Evolutionary conservation across 1,140 invertebrate genomes (phyloP).

Genomic region (Drosophila melanica): DNA sequence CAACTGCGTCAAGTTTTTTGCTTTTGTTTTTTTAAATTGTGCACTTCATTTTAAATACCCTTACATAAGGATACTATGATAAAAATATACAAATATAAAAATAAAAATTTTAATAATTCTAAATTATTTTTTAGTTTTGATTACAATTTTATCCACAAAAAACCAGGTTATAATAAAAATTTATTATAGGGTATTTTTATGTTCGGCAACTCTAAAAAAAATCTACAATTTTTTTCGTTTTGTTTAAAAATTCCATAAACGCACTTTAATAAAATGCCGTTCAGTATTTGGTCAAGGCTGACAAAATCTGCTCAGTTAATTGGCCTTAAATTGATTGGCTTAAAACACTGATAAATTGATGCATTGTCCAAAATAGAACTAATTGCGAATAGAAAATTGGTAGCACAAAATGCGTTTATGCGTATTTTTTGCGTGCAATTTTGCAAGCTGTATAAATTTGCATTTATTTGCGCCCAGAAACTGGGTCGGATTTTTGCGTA

Average conservation of each 20-base stretch:
- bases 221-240: conserved; percentile 19
- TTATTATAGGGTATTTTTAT: not conserved
- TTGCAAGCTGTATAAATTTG: conserved; percentile 27
- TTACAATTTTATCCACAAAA: too few relatives aligned
- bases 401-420: not conserved
- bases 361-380: conserved; percentile 32
- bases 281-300: conserved; percentile 61
- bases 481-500: conserved; percentile 3
- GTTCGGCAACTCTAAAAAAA: not conserved
- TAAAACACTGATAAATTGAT: conserved; percentile 25
- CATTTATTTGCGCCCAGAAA: conserved; percentile 23
- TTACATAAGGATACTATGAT: not conserved
- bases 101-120: too few relatives aligned
- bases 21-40: not conserved
- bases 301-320: conserved; percentile 48
- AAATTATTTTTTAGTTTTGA: too few relatives aligned
- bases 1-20: conserved; percentile 4
- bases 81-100: too few relatives aligned
- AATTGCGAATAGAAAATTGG: not conserved
- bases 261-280: conserved; percentile 68
- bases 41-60: not conserved
- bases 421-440: conserved; percentile 8
- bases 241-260: conserved; percentile 64
- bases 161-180: too few relatives aligned
- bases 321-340: conserved; percentile 56